Evolutionary conservation across 92 coral and sea anemone genomes (phyloP).

Genomic region (Muricea muricata): DNA sequence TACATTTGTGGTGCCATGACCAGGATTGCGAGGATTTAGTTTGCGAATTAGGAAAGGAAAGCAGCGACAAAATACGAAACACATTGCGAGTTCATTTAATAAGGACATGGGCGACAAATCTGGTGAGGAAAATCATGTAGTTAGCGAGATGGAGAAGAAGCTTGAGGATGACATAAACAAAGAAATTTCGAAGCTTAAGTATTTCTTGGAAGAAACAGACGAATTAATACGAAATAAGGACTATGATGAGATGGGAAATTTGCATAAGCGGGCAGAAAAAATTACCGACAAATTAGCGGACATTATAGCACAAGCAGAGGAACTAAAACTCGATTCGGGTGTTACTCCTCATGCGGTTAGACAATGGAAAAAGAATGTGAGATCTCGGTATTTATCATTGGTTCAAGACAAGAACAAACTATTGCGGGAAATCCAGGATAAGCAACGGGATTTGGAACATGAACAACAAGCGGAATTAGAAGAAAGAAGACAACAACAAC

Average conservation of each 20-base stretch:
- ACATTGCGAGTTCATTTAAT: background rate
- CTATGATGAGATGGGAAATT: slow-evolving; percentile 30
- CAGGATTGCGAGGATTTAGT: slow-evolving; percentile 49
- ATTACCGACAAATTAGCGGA: slow-evolving; percentile 49
- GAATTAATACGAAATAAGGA: slow-evolving; percentile 42
- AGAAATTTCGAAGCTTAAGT: slow-evolving; percentile 54
- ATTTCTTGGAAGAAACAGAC: slow-evolving; percentile 50
- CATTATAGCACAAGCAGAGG: slow-evolving; percentile 53
- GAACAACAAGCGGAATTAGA: too few relatives aligned
- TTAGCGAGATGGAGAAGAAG: slow-evolving; percentile 7
- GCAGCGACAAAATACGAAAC: background rate
- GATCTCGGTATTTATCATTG: background rate
- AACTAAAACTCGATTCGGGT: slow-evolving; percentile 42
- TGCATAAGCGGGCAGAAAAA: slow-evolving; percentile 14
- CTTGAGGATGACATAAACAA: slow-evolving; percentile 42
- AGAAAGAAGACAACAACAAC: background rate
- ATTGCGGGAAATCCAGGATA: background rate
- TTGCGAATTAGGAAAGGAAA: too few relatives aligned
- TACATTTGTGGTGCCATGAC: slow-evolving; percentile 57
- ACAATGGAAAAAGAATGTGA: background rate
- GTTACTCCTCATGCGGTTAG: background rate
- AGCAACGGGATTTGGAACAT: too few relatives aligned
- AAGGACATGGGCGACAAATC: slow-evolving; percentile 7
- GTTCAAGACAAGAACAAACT: background rate
- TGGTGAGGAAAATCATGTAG: background rate